phyloP scores from a whole-genome alignment of 30 jellyfish, hydroid and myxozoan species.

The Mastigias papua region DNA sequence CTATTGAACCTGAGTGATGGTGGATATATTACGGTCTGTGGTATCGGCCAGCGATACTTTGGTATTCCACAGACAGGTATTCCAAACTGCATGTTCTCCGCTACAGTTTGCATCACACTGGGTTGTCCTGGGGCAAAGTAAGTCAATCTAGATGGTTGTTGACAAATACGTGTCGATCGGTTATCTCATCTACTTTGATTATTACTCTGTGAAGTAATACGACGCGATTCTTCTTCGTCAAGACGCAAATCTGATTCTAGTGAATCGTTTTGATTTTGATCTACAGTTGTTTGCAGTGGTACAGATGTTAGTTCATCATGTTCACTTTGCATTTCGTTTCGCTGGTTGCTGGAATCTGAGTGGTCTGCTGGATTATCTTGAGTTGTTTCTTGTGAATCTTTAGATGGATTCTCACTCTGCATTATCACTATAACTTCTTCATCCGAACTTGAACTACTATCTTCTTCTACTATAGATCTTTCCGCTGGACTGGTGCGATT shows the following conservation, averaged over 20 bases:
- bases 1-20: too few species aligned
- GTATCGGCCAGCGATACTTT: too few species aligned
- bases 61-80: too few species aligned
- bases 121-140: slow-evolving; percentile 40
- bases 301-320: neutral
- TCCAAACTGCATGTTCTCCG: neutral
- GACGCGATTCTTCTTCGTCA: slow-evolving; percentile 9
- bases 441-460: slow-evolving; percentile 24
- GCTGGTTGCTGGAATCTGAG: neutral
- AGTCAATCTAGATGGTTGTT: slow-evolving; percentile 1
- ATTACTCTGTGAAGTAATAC: neutral
- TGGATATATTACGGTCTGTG: too few species aligned
- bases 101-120: neutral
- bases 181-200: neutral
- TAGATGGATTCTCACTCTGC: neutral
- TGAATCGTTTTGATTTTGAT: slow-evolving; percentile 8
- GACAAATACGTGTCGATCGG: slow-evolving; percentile 14
- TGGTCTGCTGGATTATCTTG: neutral
- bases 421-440: slow-evolving; percentile 22
- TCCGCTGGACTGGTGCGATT: neutral
- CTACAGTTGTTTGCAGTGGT: neutral
- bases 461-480: neutral
- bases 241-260: neutral
- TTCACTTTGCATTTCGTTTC: neutral
- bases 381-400: neutral